These are phyloP conservation scores for Lytechinus variegatus DNA, from an alignment of 35 echinoderm and acorn worm genomes.

Conservation along the genomic window DNA sequence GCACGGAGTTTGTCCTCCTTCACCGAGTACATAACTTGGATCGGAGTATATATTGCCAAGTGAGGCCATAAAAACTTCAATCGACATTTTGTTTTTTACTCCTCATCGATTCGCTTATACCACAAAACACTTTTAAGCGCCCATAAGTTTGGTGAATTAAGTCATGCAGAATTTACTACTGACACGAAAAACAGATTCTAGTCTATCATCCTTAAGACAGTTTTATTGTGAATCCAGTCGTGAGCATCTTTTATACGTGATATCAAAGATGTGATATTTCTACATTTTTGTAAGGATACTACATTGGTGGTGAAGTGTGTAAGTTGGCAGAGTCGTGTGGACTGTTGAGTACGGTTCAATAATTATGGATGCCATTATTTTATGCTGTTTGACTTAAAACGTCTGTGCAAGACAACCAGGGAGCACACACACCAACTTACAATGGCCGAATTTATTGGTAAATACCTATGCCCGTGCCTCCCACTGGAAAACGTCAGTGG, in stretches of 20 bases:
- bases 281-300: background rate
- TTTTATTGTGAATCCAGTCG: background rate
- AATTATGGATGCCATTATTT: background rate
- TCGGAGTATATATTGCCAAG: background rate
- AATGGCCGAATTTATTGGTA: constrained; percentile 27
- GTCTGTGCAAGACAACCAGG: background rate
- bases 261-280: background rate
- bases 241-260: background rate
- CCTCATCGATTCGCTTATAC: background rate
- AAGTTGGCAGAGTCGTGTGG: background rate
- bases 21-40: background rate
- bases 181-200: background rate
- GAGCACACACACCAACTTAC: background rate
- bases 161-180: background rate
- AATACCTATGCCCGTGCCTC: constrained; percentile 39
- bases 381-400: background rate
- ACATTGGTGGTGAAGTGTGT: background rate
- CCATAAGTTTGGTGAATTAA: background rate
- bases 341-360: background rate
- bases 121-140: background rate
- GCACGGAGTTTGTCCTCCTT: background rate
- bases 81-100: background rate
- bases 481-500: background rate
- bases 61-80: background rate
- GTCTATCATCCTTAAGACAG: background rate